phyloP scores from a whole-genome alignment of 2,113 vertebrate genomes.

The Etheostoma spectabile region DNA sequence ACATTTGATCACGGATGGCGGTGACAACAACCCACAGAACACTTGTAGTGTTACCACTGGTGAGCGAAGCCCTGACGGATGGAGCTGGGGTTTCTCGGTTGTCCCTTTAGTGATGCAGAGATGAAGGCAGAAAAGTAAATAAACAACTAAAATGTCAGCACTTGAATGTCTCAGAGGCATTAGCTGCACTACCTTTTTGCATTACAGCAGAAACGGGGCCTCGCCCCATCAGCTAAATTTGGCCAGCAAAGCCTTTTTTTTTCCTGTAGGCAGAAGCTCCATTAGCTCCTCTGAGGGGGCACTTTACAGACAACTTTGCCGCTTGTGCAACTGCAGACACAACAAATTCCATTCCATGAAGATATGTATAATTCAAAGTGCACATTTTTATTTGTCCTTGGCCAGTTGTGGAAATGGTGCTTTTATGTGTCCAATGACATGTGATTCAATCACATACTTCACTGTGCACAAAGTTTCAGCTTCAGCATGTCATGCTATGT shows the following conservation, averaged over 20 bases:
- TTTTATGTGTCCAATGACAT: constrained; percentile 65
- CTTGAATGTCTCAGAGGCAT: constrained; percentile 78
- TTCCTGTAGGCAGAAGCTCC: constrained; percentile 67
- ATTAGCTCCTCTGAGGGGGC: constrained; percentile 76
- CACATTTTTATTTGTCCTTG: constrained; percentile 68
- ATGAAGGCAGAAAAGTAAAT: constrained; percentile 66
- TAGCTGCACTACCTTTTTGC: constrained; percentile 72
- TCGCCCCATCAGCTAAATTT: constrained; percentile 70
- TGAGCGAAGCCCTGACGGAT: constrained; percentile 63
- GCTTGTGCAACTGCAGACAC: constrained; percentile 62
- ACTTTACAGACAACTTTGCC: constrained; percentile 75
- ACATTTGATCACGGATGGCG: constrained; percentile 50
- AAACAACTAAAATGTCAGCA: constrained; percentile 83
- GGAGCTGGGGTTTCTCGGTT: constrained; percentile 42
- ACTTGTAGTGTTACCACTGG: constrained; percentile 9
- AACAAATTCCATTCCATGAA: constrained; percentile 64
- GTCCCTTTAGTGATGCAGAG: constrained; percentile 59
- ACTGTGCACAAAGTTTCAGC: constrained; percentile 5
- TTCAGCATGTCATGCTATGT: background rate
- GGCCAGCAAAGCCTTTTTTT: constrained; percentile 51
- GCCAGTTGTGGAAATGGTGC: constrained; percentile 30
- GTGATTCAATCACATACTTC: constrained; percentile 39
- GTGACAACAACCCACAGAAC: constrained; percentile 37
- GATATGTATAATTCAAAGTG: constrained; percentile 79
- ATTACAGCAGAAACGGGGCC: constrained; percentile 65